Conservation (phyloP, 2,888 invertebrate species). For the Hydropsyche betteni region DNA sequence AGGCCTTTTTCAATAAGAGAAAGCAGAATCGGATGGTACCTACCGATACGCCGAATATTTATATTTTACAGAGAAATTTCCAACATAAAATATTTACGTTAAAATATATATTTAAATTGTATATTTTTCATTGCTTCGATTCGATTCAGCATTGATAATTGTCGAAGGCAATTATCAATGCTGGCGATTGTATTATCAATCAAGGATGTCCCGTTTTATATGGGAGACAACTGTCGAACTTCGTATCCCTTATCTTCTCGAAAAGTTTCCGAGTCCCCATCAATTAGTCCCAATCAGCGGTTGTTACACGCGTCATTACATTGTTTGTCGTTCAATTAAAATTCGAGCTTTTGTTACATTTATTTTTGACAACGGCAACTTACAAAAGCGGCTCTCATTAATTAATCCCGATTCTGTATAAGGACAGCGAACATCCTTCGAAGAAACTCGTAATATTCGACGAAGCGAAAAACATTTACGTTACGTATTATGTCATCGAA, state of each 20-base stretch:
- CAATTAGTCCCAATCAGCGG: constrained; percentile 34
- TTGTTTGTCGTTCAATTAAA: constrained; percentile 37
- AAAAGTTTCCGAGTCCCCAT: constrained; percentile 18
- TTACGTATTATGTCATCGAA: constrained; percentile 22
- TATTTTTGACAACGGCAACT: constrained; percentile 17
- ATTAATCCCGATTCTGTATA: constrained; percentile 10
- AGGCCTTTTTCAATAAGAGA: neutral
- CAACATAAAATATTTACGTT: no score
- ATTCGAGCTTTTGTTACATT: constrained; percentile 14
- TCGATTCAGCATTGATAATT: no score
- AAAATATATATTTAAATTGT: no score
- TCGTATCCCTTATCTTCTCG: neutral
- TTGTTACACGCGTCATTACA: constrained; percentile 39
- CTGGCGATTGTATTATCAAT: constrained; percentile 15
- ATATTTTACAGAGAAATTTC: no score
- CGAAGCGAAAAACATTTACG: neutral
- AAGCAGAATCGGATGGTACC: no score
- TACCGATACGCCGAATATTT: no score
- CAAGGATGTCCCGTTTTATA: constrained; percentile 10
- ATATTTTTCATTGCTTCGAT: no score
- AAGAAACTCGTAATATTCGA: neutral
- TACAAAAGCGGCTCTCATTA: constrained; percentile 23
- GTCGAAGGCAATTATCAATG: no score
- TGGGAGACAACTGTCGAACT: neutral
- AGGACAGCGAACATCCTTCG: constrained; percentile 12